Base-by-base conservation (phyloP, 2,113 vertebrate species). In the Ceyx margarethae region DNA sequence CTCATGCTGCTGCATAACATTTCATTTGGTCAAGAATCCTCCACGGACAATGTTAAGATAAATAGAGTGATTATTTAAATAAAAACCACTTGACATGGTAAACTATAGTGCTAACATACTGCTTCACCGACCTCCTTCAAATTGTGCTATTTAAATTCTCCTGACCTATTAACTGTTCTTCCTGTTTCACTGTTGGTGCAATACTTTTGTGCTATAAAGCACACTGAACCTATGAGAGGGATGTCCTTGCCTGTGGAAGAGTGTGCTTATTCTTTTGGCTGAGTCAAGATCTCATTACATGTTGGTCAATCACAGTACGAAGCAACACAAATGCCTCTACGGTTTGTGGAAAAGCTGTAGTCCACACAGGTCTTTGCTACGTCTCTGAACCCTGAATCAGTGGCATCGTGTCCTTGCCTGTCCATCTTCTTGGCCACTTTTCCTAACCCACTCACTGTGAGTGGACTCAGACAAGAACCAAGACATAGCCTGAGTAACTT, bases 1-100 rank as follows among this genome's bases (percentile, higher is more conserved):
- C 6, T 79, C 13, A 50, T 0, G 1, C 4, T 89, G 14, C 40
- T 73, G 10, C n/a, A 13, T 42, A 9, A 48, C 3, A 0, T 74
- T 83, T 75, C 37, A 71, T 1, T 26, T 43, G 68, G 51, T 48
- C 53, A 71, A 74, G 65, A 64, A 48, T 72, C 11, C 29, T 67
- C 53, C 15, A 22, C 2, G 5, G 28, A 72, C 28, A 65, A 54
- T 15, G 35, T 60, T 21, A 87, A 93, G 65, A 56, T 18, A n/a
- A 88, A 88, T 13, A 12, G 31, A 64, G 15, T 1, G 4, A 61
- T 57, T 58, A 43, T 54, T 66, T 61, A 86, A 90, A 90, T 56
- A 85, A 81, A 91, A 75, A 35, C 14, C 33, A 56, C 31, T 71
- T 74, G 51, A 83, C 15, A 20, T 20, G 12, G 23, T 18, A 87